Percentiles rank a stretch among this genome's conserved stretches.
Conservation (phyloP, 2,797 vertebrate genomes). For the Leptodactylus fallax region DNA sequence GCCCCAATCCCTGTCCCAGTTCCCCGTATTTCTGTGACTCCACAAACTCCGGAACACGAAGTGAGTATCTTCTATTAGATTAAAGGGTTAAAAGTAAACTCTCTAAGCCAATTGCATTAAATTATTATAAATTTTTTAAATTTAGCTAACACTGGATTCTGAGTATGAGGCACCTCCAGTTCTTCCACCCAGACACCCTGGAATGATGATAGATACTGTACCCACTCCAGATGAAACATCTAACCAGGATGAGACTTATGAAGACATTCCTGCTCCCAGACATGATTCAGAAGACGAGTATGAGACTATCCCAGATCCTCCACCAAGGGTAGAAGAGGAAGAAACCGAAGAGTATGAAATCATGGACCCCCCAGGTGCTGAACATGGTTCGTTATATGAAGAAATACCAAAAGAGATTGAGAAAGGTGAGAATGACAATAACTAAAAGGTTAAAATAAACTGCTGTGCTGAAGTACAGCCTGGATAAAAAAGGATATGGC, state of each 20-base stretch:
- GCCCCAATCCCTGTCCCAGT: slow-evolving; percentile 55
- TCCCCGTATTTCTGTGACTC: slow-evolving; percentile 36
- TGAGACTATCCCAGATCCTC: slow-evolving; percentile 73
- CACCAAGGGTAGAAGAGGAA: slow-evolving; percentile 52
- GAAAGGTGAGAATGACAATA: slow-evolving; percentile 61
- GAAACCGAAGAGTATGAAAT: slow-evolving; percentile 78
- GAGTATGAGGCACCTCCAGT: slow-evolving; percentile 78
- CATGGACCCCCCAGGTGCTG: not conserved
- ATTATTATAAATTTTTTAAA: not conserved
- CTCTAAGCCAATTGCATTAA: not conserved
- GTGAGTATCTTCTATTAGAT: slow-evolving; percentile 18
- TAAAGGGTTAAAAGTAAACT: not conserved
- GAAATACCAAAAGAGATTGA: slow-evolving; percentile 36
- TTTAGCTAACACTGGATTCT: slow-evolving; percentile 55
- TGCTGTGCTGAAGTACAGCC: too few relatives aligned
- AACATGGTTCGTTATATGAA: slow-evolving; percentile 45
- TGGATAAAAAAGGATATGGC: not conserved
- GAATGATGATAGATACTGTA: slow-evolving; percentile 58
- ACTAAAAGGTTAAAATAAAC: not conserved
- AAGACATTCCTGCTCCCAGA: slow-evolving; percentile 12
- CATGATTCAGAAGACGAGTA: slow-evolving; percentile 69
- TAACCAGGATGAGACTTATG: slow-evolving; percentile 71
- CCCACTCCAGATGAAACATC: slow-evolving; percentile 38
- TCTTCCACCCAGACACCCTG: slow-evolving; percentile 77
- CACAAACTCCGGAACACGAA: not conserved